A percentile compares a stretch with the other conserved stretches of the same genome.
These are phyloP conservation scores for Chrysopilus asiliformis DNA, from an alignment of 2,888 invertebrate species.

Conservation along the genomic window DNA sequence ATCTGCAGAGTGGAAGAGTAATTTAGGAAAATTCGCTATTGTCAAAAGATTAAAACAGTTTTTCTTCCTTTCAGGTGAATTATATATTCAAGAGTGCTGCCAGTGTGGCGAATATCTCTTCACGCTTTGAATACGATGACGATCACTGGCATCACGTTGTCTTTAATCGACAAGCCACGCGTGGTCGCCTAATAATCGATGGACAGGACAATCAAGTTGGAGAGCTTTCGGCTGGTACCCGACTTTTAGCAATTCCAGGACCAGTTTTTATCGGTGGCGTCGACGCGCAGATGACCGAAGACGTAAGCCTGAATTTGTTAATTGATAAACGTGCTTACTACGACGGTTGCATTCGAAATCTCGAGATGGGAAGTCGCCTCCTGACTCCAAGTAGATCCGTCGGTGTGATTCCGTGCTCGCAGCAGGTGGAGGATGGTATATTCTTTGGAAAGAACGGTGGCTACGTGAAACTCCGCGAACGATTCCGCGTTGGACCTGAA, in stretches of 20 bases:
- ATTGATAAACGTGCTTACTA: slow-evolving; percentile 43
- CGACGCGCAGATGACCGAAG: slow-evolving; percentile 29
- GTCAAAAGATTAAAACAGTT: slow-evolving; percentile 11
- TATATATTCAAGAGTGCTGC: slow-evolving; percentile 52
- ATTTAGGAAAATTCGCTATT: slow-evolving; percentile 11
- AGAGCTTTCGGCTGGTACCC: slow-evolving; percentile 16
- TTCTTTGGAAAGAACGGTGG: slow-evolving; percentile 75
- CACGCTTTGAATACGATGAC: slow-evolving; percentile 49
- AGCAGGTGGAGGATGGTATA: slow-evolving; percentile 63
- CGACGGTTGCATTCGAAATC: slow-evolving; percentile 70
- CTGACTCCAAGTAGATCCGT: slow-evolving; percentile 41
- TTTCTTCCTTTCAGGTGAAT: slow-evolving; percentile 39
- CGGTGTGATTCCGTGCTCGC: slow-evolving; percentile 65
- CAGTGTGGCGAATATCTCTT: slow-evolving; percentile 44
- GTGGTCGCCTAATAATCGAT: slow-evolving; percentile 40
- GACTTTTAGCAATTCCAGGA: slow-evolving; percentile 45
- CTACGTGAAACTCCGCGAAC: slow-evolving; percentile 51
- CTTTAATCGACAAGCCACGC: slow-evolving; percentile 47
- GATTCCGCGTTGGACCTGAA: slow-evolving; percentile 64
- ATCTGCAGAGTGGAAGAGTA: slow-evolving; percentile 60
- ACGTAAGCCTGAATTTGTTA: slow-evolving; percentile 31
- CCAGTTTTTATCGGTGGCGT: slow-evolving; percentile 78
- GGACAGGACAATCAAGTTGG: slow-evolving; percentile 43
- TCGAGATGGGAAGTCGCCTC: slow-evolving; percentile 53
- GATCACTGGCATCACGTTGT: slow-evolving; percentile 66